phyloP scores from a whole-genome alignment of 1,140 invertebrate genomes.

The Ditylenchus dipsaci region DNA sequence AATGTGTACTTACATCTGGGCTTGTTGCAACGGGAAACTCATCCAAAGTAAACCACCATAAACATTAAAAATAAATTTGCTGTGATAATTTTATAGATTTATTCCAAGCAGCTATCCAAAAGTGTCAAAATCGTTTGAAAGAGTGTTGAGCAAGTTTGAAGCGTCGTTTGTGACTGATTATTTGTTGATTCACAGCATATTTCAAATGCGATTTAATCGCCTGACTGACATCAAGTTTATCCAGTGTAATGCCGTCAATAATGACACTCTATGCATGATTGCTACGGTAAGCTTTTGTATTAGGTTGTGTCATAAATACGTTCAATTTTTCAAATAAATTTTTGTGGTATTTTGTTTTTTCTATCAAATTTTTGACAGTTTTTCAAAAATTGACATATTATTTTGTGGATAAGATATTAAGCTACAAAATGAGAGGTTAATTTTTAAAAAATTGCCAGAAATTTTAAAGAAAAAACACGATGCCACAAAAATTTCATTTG shows the following conservation, averaged over 20 bases:
- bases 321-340: too few relatives aligned
- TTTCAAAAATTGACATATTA: too few relatives aligned
- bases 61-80: background rate
- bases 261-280: constrained; percentile 12
- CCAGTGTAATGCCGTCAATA: constrained; percentile 3
- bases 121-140: constrained; percentile 8
- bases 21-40: constrained; percentile 10
- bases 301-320: background rate
- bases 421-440: too few relatives aligned
- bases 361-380: background rate
- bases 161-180: constrained; percentile 23
- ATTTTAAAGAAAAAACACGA: too few relatives aligned
- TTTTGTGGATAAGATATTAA: too few relatives aligned
- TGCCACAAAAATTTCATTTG: too few relatives aligned
- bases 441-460: too few relatives aligned
- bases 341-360: too few relatives aligned
- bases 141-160: constrained; percentile 28
- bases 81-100: background rate
- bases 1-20: constrained; percentile 17
- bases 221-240: constrained; percentile 11
- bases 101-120: constrained; percentile 10
- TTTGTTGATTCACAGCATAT: constrained; percentile 13
- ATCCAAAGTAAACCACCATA: constrained; percentile 3
- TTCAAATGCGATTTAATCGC: background rate
- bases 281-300: constrained; percentile 3